These are phyloP conservation scores for Saccostrea glomerata DNA, from an alignment of 1,140 invertebrate species.

Conservation along the genomic window DNA sequence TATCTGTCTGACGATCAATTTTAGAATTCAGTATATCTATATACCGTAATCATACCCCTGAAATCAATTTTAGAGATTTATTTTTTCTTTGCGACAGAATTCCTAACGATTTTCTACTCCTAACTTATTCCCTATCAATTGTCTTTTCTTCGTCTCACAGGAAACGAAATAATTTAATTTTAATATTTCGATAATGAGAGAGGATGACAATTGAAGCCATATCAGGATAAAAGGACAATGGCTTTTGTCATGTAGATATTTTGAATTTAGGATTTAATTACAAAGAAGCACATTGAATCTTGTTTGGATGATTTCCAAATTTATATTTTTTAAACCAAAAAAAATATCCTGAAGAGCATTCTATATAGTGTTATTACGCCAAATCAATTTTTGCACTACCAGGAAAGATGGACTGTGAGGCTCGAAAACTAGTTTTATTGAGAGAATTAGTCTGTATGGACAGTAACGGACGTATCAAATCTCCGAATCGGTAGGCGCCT, in stretches of 20 bases:
- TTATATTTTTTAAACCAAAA: neutral
- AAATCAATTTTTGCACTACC: neutral
- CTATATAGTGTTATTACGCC: neutral
- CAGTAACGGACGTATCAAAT: neutral
- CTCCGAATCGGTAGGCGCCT: neutral
- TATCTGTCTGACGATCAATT: conserved; percentile 17
- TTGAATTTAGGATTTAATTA: neutral
- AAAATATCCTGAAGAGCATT: neutral
- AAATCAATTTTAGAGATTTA: conserved; percentile 12
- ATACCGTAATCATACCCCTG: conserved; percentile 9
- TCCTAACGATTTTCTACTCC: neutral
- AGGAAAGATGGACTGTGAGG: neutral
- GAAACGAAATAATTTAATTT: conserved; percentile 24
- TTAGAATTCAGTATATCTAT: conserved; percentile 8
- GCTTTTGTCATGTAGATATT: conserved; percentile 3
- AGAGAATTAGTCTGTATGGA: neutral
- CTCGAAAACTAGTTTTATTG: neutral
- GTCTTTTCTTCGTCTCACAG: neutral
- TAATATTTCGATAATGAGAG: neutral
- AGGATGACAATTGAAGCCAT: neutral
- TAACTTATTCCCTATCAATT: neutral
- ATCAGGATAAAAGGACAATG: neutral
- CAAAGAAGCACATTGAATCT: neutral
- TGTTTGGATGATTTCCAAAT: neutral
- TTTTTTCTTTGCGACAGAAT: neutral